Evolutionary conservation across 2,797 vertebrate species (phyloP).

Genomic region (Cyprinella venusta): DNA sequence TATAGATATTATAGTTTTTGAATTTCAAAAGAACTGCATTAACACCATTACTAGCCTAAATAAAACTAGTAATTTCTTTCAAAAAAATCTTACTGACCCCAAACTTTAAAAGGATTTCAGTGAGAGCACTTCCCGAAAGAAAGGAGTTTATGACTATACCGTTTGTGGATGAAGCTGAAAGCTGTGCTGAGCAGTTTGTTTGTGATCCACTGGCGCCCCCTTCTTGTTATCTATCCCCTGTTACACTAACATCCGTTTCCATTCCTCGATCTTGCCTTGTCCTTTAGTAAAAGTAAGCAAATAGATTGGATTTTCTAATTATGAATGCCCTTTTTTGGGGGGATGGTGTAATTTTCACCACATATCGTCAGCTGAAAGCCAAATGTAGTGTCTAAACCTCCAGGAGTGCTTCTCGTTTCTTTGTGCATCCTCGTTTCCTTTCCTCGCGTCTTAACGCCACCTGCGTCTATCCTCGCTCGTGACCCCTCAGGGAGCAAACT

Average conservation of each 20-base stretch:
- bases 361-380: neutral
- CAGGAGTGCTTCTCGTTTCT: too few relatives aligned
- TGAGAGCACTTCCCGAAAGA: neutral
- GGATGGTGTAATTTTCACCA: neutral
- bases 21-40: neutral
- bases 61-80: neutral
- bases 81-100: neutral
- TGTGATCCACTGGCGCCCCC: conserved; percentile 63
- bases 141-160: neutral
- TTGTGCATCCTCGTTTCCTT: neutral
- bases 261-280: neutral
- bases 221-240: conserved; percentile 54
- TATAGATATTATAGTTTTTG: too few relatives aligned
- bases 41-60: neutral
- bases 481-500: neutral
- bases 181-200: conserved; percentile 16
- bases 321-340: neutral
- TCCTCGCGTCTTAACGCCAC: neutral
- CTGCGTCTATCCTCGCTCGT: neutral
- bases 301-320: neutral
- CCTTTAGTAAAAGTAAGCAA: neutral
- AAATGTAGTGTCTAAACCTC: neutral
- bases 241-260: neutral
- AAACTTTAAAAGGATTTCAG: neutral
- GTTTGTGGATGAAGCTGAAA: neutral